Base-by-base conservation (phyloP, 2,113 vertebrate genomes). In the Clinocottus analis region DNA sequence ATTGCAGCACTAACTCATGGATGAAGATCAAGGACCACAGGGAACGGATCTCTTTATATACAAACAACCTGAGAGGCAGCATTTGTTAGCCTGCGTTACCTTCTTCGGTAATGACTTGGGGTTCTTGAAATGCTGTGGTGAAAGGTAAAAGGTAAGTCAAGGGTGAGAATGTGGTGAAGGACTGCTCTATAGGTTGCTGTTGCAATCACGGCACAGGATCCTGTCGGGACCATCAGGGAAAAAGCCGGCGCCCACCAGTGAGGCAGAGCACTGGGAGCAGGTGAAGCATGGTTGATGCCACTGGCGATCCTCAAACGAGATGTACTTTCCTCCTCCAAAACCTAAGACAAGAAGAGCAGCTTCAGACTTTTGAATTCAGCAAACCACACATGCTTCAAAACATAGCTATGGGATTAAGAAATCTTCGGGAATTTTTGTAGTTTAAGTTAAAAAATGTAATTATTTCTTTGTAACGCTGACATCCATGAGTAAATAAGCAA, bases 221-320 rank as follows among this genome's bases (percentile, higher is more conserved):
- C 96, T 92, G 0, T 97, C 94, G 0, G 39, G 39, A 6, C 94
- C 95, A 0, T 97, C 93, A 0, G 98, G 98, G 92, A 98, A 97
- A 82, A 99, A 99, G 74, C 98, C 98, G 17, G 97, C 96, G 21
- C 98, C 98, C 41, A 99, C 97, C 84, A 99, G 96, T 0, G 97
- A 97, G 27, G 96, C 93, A 7, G 95, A 95, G 91, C 98, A 99
- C 83, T 96, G 95, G 47, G 96, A 95, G 3, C 98, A 99, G 91
- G 94, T 96, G 90, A 99, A 99, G 93, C 98, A 99, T 5, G 96
- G 93, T 90, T 99, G 98, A 90, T 99, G 98, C 98, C 98, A 99
- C 90, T 99, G 97, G 14, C 97, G 97, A 3, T 99, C 98, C 95
- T 99, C 98, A 8, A 99, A 99, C 74, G 98, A 99, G 93, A 99